Percentiles rank a stretch among this genome's conserved stretches.
Evolutionary conservation across 2,888 invertebrate genomes (phyloP).

Genomic region (Pachycephus smyrnensis): DNA sequence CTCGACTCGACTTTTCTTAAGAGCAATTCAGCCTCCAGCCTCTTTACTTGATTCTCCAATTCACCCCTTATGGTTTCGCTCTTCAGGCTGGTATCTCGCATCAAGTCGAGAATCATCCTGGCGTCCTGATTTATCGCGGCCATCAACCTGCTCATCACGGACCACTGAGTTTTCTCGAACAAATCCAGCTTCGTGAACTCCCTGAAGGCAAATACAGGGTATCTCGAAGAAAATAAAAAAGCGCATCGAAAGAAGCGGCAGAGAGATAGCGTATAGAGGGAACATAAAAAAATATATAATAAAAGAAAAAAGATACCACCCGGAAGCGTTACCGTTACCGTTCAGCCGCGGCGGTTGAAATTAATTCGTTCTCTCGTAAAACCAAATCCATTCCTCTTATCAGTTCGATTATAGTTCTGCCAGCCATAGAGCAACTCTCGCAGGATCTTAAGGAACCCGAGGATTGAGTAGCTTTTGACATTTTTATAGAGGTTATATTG

Average conservation of each 20-base stretch:
- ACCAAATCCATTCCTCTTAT: constrained; percentile 38
- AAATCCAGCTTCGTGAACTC: constrained; percentile 35
- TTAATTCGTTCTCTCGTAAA: constrained; percentile 42
- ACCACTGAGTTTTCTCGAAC: constrained; percentile 45
- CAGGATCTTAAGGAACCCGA: constrained; percentile 23
- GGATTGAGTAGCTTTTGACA: constrained; percentile 23
- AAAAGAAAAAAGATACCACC: neutral
- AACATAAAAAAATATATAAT: neutral
- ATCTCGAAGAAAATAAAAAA: too few relatives aligned
- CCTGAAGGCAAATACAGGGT: constrained; percentile 19
- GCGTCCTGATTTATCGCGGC: constrained; percentile 35
- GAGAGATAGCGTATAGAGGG: neutral
- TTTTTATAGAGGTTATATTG: neutral
- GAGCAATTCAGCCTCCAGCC: constrained; percentile 17
- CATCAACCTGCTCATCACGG: constrained; percentile 42
- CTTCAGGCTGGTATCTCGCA: constrained; percentile 27
- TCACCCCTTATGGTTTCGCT: constrained; percentile 21
- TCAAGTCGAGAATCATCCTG: constrained; percentile 26
- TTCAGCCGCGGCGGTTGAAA: constrained; percentile 30
- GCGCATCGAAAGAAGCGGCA: too few relatives aligned
- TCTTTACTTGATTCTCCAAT: constrained; percentile 22
- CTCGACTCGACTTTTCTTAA: constrained; percentile 20
- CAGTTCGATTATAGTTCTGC: constrained; percentile 31
- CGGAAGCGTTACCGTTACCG: constrained; percentile 28
- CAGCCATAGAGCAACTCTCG: constrained; percentile 36